Evolutionary conservation across 37 sponge, comb jelly and placozoan genomes (phyloP).

Genomic region (Dysidea cf. avara): DNA sequence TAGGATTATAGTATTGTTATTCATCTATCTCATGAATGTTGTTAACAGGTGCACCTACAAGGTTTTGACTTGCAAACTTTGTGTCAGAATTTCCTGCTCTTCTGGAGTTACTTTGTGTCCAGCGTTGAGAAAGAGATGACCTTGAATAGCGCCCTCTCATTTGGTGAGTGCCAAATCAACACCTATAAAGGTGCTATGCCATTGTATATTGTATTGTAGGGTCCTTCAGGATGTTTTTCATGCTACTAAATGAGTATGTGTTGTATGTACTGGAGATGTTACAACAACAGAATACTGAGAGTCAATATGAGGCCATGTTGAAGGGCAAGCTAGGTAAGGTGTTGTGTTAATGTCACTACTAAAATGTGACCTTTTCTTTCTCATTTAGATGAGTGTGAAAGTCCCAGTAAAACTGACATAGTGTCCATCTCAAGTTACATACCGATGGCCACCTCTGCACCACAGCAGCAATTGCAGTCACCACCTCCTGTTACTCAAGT

Average conservation of each 20-base stretch:
- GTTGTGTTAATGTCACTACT: no score
- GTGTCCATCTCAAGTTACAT: no score
- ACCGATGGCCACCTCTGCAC: no score
- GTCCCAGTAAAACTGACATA: no score
- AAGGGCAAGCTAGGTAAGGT: no score
- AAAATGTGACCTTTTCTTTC: no score
- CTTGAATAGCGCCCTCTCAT: slow-evolving; percentile 15
- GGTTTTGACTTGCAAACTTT: slow-evolving; percentile 20
- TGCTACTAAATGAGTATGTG: slow-evolving; percentile 70
- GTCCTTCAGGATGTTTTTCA: slow-evolving; percentile 40
- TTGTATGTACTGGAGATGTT: slow-evolving; percentile 68
- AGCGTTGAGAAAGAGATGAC: slow-evolving; percentile 63
- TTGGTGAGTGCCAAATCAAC: slow-evolving; percentile 23
- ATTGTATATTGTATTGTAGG: slow-evolving; percentile 40
- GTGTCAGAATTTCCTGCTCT: slow-evolving; percentile 41
- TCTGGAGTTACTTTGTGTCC: slow-evolving; percentile 70
- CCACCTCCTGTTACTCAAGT: no score
- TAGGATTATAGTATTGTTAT: no score
- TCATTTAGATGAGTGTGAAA: no score
- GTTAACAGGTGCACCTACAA: not conserved
- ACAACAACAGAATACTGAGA: slow-evolving; percentile 48
- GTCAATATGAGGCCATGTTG: no score
- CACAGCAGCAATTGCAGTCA: no score
- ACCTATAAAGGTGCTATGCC: not conserved
- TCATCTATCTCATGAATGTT: no score